Percentiles rank a stretch among this genome's conserved stretches.
Conservation (phyloP, 2,113 vertebrate species). For the Porphyrio hochstetteri region DNA sequence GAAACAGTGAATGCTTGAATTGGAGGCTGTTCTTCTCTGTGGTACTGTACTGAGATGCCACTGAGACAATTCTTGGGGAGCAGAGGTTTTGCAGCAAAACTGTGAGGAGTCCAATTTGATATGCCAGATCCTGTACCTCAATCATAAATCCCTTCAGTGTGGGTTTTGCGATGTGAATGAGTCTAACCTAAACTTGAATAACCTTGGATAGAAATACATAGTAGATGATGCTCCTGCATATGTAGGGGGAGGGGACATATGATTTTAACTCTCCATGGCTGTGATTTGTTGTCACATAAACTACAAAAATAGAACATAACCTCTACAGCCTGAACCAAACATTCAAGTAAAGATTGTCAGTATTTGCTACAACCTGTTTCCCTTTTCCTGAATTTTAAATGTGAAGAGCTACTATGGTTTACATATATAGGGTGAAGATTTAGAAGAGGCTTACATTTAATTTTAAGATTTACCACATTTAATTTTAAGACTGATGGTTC, state of each 20-base stretch:
- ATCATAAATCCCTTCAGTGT: rapidly evolving
- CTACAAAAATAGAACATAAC: not conserved
- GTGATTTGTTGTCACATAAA: not conserved
- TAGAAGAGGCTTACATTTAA: not conserved
- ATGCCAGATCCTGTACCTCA: not conserved
- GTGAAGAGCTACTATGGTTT: not conserved
- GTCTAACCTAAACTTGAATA: not conserved
- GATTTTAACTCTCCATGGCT: not conserved
- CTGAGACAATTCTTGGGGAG: not conserved
- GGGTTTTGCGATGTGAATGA: not conserved
- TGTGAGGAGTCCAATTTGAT: not conserved
- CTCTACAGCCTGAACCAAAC: not conserved
- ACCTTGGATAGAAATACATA: not conserved
- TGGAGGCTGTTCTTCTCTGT: not conserved
- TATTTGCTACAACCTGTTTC: not conserved
- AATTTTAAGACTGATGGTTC: not conserved
- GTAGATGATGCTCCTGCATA: not conserved
- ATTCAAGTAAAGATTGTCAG: not conserved
- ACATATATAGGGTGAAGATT: not conserved
- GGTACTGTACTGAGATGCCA: not conserved
- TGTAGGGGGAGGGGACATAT: not conserved
- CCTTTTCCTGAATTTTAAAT: not conserved
- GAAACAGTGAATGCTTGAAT: not conserved
- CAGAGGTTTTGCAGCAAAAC: not conserved
- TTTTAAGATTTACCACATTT: not conserved